Evolutionary conservation across 2,797 vertebrate species (phyloP).

Genomic region (Orestias chungarensis): DNA sequence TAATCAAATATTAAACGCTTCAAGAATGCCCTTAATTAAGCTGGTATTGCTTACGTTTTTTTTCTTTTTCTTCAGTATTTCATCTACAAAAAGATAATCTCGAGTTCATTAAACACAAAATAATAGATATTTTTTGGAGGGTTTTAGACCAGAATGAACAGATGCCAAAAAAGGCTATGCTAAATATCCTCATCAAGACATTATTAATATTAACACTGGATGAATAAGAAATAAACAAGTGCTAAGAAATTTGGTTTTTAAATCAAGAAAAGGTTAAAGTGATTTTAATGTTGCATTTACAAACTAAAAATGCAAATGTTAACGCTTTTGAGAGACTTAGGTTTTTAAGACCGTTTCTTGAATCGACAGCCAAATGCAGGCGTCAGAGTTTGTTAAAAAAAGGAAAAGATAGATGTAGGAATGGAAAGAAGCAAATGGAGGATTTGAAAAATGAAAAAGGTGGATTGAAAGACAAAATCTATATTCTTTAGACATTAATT

Average conservation of each 20-base stretch:
- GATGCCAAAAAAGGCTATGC: too few relatives aligned
- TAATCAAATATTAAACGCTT: background rate
- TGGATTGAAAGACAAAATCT: background rate
- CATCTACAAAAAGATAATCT: background rate
- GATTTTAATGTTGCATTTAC: background rate
- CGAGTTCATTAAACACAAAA: background rate
- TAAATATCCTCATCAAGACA: too few relatives aligned
- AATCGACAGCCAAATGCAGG: background rate
- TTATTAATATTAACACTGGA: background rate
- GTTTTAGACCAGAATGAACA: too few relatives aligned
- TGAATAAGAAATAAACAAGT: background rate
- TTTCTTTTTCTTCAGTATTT: background rate
- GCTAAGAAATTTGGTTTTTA: background rate
- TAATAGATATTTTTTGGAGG: background rate
- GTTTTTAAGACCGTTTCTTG: background rate
- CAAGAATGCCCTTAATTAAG: background rate
- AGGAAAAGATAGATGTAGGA: too few relatives aligned
- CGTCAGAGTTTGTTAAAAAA: background rate
- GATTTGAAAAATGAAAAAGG: too few relatives aligned
- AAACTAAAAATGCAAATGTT: background rate
- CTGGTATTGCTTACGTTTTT: background rate
- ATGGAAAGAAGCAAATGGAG: background rate
- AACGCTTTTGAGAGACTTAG: background rate
- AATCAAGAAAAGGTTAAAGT: background rate
- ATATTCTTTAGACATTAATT: background rate